Evolutionary conservation across 2,113 vertebrate species (phyloP).

Genomic region (Octodon degus): DNA sequence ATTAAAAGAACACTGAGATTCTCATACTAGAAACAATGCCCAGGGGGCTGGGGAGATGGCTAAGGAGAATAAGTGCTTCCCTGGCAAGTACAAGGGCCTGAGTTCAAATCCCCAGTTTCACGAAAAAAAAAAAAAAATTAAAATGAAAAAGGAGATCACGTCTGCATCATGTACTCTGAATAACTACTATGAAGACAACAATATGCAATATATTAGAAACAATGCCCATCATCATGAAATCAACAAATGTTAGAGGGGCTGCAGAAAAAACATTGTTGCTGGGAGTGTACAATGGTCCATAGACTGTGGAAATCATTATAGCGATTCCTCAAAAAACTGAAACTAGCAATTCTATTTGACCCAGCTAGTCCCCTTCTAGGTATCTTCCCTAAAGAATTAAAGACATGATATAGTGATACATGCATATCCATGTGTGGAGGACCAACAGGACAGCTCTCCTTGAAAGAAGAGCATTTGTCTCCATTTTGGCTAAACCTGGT

Average conservation of each 20-base stretch:
- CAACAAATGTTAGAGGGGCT: background rate
- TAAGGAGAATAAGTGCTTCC: too few relatives aligned
- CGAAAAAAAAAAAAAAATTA: too few relatives aligned
- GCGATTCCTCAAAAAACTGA: background rate
- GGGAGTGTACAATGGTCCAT: background rate
- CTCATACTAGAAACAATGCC: too few relatives aligned
- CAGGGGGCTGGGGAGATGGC: rapidly evolving
- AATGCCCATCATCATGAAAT: background rate
- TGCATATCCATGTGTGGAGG: background rate
- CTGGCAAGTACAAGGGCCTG: too few relatives aligned
- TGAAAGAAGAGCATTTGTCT: background rate
- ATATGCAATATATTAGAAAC: background rate
- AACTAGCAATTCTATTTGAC: background rate
- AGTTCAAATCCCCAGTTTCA: too few relatives aligned
- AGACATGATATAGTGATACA: background rate
- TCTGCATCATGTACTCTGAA: too few relatives aligned
- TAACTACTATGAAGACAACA: too few relatives aligned
- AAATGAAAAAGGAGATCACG: too few relatives aligned
- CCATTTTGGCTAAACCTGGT: background rate
- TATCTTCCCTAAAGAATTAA: background rate
- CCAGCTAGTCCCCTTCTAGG: background rate
- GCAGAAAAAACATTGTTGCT: background rate
- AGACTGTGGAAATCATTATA: background rate
- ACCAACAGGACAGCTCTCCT: background rate
- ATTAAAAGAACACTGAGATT: too few relatives aligned